phyloP scores from a whole-genome alignment of 2,888 invertebrate species.

The Heliconius charithonia region DNA sequence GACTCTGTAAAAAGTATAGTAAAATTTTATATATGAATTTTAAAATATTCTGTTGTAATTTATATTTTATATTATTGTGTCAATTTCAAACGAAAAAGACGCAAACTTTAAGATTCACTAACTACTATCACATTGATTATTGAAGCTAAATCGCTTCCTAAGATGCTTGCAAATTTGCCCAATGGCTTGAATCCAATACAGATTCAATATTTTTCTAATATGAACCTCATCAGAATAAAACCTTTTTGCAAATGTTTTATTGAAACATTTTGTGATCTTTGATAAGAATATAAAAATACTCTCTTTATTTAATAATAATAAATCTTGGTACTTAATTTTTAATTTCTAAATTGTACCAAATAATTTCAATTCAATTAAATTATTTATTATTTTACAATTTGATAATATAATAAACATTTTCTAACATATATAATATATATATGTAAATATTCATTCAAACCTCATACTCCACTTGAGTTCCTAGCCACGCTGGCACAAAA shows the following conservation, averaged over 20 bases:
- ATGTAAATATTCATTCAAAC: conserved; percentile 41
- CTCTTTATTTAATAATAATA: too few species aligned
- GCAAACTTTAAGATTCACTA: neutral
- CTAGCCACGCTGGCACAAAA: conserved; percentile 51
- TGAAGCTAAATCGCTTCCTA: neutral
- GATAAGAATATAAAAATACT: too few species aligned
- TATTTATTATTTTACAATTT: neutral
- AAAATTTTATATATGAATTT: neutral
- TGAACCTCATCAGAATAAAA: too few species aligned
- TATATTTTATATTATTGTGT: neutral
- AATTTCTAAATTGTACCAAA: neutral
- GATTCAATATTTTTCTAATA: too few species aligned
- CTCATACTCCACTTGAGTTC: conserved; percentile 49
- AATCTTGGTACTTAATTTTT: too few species aligned
- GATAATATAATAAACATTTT: neutral
- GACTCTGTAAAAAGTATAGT: conserved; percentile 52
- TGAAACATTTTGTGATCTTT: too few species aligned
- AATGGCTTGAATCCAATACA: too few species aligned
- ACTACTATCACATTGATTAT: neutral
- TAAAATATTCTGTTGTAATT: neutral
- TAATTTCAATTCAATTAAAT: neutral
- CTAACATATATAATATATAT: neutral
- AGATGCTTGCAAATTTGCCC: too few species aligned
- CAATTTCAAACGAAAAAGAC: neutral
- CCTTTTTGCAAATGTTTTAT: too few species aligned